These are phyloP conservation scores for Tetraodon nigroviridis DNA, from an alignment of 2,113 vertebrate genomes.

Conservation along the genomic window DNA sequence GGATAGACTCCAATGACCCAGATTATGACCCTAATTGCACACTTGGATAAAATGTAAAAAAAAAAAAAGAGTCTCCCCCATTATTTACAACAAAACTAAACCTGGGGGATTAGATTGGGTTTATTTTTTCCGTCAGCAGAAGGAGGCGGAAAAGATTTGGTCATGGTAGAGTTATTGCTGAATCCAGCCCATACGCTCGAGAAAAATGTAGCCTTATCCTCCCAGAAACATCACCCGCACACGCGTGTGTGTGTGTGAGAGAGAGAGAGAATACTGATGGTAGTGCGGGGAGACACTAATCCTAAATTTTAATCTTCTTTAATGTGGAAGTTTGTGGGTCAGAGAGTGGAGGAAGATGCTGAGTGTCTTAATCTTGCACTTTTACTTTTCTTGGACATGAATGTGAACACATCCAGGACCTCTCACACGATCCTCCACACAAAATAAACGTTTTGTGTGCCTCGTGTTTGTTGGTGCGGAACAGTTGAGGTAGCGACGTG, in stretches of 20 bases:
- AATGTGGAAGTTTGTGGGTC: slow-evolving; percentile 7
- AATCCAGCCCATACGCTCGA: slow-evolving; percentile 24
- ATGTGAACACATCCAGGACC: too few species aligned
- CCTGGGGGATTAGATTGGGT: too few species aligned
- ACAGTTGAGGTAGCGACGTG: slow-evolving; percentile 51
- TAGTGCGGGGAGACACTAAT: slow-evolving; percentile 19
- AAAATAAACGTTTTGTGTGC: too few species aligned
- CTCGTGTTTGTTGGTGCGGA: slow-evolving; percentile 6
- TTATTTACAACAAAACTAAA: too few species aligned
- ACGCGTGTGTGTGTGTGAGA: slow-evolving; percentile 1
- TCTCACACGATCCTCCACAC: too few species aligned
- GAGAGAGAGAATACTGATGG: slow-evolving; percentile 3
- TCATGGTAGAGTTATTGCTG: too few species aligned
- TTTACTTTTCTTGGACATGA: too few species aligned
- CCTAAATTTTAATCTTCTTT: slow-evolving; percentile 14
- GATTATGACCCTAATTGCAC: too few species aligned
- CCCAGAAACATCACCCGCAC: slow-evolving; percentile 2
- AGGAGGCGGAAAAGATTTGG: slow-evolving; percentile 31
- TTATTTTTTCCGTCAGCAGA: slow-evolving; percentile 9
- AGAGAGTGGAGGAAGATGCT: too few species aligned
- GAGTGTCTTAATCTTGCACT: too few species aligned
- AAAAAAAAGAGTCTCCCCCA: too few species aligned
- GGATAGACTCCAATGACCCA: not conserved
- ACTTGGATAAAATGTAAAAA: too few species aligned
- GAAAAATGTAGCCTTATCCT: slow-evolving; percentile 4